Evolutionary conservation across 1,140 invertebrate genomes (phyloP), one percentile per base, ranked within the genome.

Genomic region (Drosophila novamexicana): DNA sequence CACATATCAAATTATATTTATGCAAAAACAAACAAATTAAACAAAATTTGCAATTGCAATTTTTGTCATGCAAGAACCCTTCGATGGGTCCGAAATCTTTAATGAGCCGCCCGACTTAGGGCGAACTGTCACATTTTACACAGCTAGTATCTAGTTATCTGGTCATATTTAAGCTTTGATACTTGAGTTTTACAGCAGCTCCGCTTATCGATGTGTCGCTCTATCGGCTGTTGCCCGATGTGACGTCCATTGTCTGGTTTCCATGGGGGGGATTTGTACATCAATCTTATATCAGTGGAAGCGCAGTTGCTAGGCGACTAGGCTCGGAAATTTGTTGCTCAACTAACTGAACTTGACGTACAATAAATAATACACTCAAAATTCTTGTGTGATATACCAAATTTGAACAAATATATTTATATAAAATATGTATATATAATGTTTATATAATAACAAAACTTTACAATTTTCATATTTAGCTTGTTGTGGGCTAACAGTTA

Each of bases 241-340:
- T 69, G 71, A 73, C 56, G 64, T 61, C 10, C 62, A 66, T 66
- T 50, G 62, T 50, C 36, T 40, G 42, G 8, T 39, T 49, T 47
- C 59, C 47, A 12, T 37, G 10, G 34, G 22, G 40, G 50, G 71
- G 71, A 74, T 74, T 69, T 69, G 14, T 49, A 69, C 44, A 74
- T 74, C 71, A 74, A 74, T 62, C 65, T 54, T 39, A 47, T 74
- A 74, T 69, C 57, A 56, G 37, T 49, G 34, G 10, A 61, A 14
- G n/a, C 39, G 59, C 58, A 42, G 82, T 86, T 86, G 82, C 82
- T 72, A 86, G 53, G 82, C 69, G 67, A 62, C 57, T 58, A 18
- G 36, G 10, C 65, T 71, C 47, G 22, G 6, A 12, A 75, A 65
- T 29, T 29, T 44, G n/a, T 18, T 52, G n/a, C 61, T 42, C 22